Base-by-base conservation (phyloP, 35 echinoderm and acorn worm genomes). In the Apostichopus parvimensis region DNA sequence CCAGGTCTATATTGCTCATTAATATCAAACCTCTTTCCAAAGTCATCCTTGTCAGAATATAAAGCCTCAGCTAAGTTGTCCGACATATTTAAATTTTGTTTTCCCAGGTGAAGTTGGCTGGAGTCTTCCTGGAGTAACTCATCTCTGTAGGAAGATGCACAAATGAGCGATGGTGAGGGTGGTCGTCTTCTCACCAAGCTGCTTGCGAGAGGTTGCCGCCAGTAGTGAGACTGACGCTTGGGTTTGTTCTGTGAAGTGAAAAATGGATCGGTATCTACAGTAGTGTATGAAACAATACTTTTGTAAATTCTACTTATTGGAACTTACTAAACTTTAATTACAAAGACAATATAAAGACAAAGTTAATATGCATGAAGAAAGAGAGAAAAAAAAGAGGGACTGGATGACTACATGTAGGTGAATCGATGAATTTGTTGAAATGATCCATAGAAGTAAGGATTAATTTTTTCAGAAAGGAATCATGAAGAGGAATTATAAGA, bases 131-230 rank as follows among this genome's bases (percentile, higher is more conserved):
- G 71, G 15, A 18, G 14, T 75, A 84, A 58, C 9, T 59, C 81
- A 59, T 56, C 28, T 75, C 86, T 28, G 60, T 6, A 54, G 4
- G 61, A 66, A 10, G 86, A 88, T 2, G 86, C 86, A 88, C 20
- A 54, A 6, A 53, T 72, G 13, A 88, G 34, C 12, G 61, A 62
- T 72, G 86, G 86, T 52, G 68, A 72, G 6, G 62, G 34, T 3
- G 60, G 86, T 65, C 61, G 17, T 15, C 86, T 34, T 52, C 86
- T 68, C 24, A 88, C 64, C 4, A 75, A 52, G 34, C 62, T 75
- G 68, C 86, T 88, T 8, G 86, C 68, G 4, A 88, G 45, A 54
- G 86, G 86, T 26, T 88, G 61, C 20, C 62, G 45, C 86, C 86
- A 88, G 68, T 88, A 88, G 62, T 75, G 68, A 57, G 64, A 66